Base-by-base conservation (phyloP, 2,797 vertebrate species). In the Coendou prehensilis region DNA sequence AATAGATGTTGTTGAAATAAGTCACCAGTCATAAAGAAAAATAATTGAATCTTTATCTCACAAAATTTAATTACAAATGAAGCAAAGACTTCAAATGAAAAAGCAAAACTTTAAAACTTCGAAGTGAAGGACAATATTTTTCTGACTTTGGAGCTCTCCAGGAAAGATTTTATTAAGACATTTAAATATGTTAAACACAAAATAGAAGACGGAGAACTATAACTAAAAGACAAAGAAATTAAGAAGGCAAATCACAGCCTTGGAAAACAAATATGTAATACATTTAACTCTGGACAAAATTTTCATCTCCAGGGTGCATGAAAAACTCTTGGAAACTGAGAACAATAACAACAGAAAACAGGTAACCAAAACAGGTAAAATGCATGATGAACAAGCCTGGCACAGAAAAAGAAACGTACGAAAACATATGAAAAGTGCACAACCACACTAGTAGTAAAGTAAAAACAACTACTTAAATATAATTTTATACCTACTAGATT, bases 1-100 rank as follows among this genome's bases (percentile, higher is more conserved):
- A 76, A 78, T 15, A 80, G 63, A 63, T 54, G 54, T 73, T 94
- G 37, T 47, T 87, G 7, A 41, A 80, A 52, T 52, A 64, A 64
- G 52, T 79, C 4, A 45, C n/a, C 14, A 52, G 18, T 86, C 61
- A 85, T 61, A 86, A 67, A 76, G 20, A 67, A 71, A 67, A 69
- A 79, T 6, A 90, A 85, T 23, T 85, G n/a, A 41, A 45, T 61
- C 28, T 14, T 10, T 28, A 30, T 45, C 20, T 59, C n/a, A 73
- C 26, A 73, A 86, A 73, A 94, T 63, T 61, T 30, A 64, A 64
- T 33, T 33, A 87, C 54, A 80, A 59, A 93, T 81, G 13, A 9
- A 75, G 28, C 47, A 80, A 93, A 90, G 33, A 57, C 41, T 67
- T 76, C 82, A 89, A 84, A 41, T 79, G 9, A 41, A 86, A 86